Evolutionary conservation across 2,797 vertebrate genomes (phyloP), one percentile per base, ranked within the genome.

Genomic region (Acridotheres tristis): DNA sequence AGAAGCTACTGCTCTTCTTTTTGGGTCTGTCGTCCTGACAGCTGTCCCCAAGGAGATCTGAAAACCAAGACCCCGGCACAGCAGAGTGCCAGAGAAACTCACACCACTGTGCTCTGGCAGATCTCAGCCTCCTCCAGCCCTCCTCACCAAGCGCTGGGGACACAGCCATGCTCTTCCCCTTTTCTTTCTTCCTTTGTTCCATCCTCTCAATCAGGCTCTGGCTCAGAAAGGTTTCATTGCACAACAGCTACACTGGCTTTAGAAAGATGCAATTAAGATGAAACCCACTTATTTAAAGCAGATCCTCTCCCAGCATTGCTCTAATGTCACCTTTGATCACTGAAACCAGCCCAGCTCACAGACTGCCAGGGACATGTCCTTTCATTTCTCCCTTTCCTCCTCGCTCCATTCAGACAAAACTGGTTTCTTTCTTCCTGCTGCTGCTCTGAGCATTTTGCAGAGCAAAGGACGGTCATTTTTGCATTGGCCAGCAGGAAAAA

Each of bases 241-340:
- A 84, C 66, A 89, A 85, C 87, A 89, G 78, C 79, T 77, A 85
- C 48, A 30, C 65, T 89, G 85, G 79, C 80, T 86, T 94, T 95
- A 78, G 83, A 88, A 80, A 89, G 85, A 95, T 85, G 85, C 72
- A 93, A 88, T 92, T 95, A 92, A 95, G 94, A 95, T 92, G 85
- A 93, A 94, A 87, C 57, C 59, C 89, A 88, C 68, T 92, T 88
- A 91, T 91, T 96, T 94, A 93, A 96, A 95, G 94, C 65, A 0
- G 66, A 57, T 96, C 21, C 29, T 95, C 81, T 89, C 71, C 29
- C 85, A 80, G 29, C 42, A 68, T 55, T 4, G 7, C 77, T 89
- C 84, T 76, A 78, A 90, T 68, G 66, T 89, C 87, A 85, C 61
- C 89, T 96, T 95, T 96, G 92, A 96, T 96, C 85, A 80, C 79